phyloP scores from a whole-genome alignment of 2,888 invertebrate genomes.

The Tetragonisca angustula region DNA sequence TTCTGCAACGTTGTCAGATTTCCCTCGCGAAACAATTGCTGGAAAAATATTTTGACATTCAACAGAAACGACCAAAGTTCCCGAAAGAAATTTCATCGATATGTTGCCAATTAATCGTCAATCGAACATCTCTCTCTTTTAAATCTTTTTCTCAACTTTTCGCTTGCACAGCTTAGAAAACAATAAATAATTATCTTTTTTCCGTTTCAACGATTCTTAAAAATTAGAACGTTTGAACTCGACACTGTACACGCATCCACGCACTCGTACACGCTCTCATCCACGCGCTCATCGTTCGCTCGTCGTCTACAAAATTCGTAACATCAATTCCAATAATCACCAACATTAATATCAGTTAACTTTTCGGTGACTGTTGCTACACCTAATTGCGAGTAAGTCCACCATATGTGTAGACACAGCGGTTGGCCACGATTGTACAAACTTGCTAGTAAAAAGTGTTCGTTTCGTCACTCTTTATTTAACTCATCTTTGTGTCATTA shows the following conservation, averaged over 20 bases:
- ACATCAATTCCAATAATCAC: slow-evolving; percentile 62
- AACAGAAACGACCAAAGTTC: neutral
- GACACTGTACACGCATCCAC: neutral
- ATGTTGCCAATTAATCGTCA: slow-evolving; percentile 1
- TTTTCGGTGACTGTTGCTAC: slow-evolving; percentile 23
- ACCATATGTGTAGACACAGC: slow-evolving; percentile 27
- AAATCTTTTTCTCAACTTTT: neutral
- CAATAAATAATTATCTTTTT: slow-evolving; percentile 11
- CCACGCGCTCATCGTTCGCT: neutral
- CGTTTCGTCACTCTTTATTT: slow-evolving; percentile 5
- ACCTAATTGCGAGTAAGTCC: slow-evolving; percentile 40
- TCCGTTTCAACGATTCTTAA: slow-evolving; percentile 10
- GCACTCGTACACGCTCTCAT: neutral
- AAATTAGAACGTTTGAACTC: slow-evolving; percentile 6
- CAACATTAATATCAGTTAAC: slow-evolving; percentile 30
- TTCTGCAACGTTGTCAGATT: neutral
- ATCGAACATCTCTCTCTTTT: neutral
- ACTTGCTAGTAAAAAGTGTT: slow-evolving; percentile 24
- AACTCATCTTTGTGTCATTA: neutral
- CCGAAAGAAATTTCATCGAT: neutral
- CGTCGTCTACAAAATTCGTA: slow-evolving; percentile 47
- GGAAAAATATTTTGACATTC: neutral
- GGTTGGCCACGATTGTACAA: slow-evolving; percentile 26
- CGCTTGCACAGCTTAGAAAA: neutral
- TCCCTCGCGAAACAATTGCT: neutral